Evolutionary conservation across 2,888 invertebrate genomes (phyloP), one percentile per base, ranked within the genome.

Genomic region (Drosophila kuntzei): DNA sequence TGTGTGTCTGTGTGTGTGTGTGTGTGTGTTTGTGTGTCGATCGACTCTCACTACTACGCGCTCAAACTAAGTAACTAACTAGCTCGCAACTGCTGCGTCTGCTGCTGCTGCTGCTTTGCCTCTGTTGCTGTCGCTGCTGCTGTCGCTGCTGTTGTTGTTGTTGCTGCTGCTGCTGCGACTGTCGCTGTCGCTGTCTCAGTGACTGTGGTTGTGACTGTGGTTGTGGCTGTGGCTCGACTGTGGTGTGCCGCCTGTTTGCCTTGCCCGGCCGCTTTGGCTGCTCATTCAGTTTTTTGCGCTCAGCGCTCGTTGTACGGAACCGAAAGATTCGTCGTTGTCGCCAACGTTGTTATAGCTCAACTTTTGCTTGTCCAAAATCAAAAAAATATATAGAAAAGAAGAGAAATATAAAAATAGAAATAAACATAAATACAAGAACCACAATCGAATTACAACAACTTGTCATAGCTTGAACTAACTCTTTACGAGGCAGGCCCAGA

Each of bases 261-360:
- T 83, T 83, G 83, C 83, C 82, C 79, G 74, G 76, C 76, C 85
- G 87, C 83, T 87, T 76, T 87, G 87, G 87, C 70, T 76, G 82
- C 85, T 84, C 83, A 84, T 84, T 84, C 83, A 85, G 83, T 84
- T 87, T 87, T 83, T 84, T 84, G 83, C 83, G 83, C 83, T 84
- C 83, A 85, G 85, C 87, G 85, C 86, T 87, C 74, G 83, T 84
- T 84, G 83, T 85, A 84, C 83, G 83, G 85, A 85, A 84, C 87
- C 82, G 74, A 76, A 85, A 85, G 86, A 83, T 70, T 69, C 68
- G 78, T 67, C 60, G 62, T 73, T 76, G 80, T 82, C 85, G 87
- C 84, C 80, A 80, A 55, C 79, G 55, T 69, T 69, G 58, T 37
- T 51, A 36, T 67, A 54, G 43, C 49, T 54, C 53, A 43, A 50